A percentile compares a stretch with the other conserved stretches of the same genome.
Evolutionary conservation across 2,888 invertebrate genomes (phyloP).

Genomic region (Tipula helvola): DNA sequence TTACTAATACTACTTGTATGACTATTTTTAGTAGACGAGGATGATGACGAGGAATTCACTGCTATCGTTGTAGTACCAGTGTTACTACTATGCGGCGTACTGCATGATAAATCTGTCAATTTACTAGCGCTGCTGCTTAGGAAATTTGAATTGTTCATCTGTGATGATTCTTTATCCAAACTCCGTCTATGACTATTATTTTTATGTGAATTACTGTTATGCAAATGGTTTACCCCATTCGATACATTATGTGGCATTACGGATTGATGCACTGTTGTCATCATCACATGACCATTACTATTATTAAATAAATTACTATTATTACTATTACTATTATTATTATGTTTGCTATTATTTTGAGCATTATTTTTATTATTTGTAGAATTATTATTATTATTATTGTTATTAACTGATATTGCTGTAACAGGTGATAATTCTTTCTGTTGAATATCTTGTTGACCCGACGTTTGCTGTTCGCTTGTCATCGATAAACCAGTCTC

Average conservation of each 20-base stretch:
- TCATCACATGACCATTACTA: slow-evolving; percentile 19
- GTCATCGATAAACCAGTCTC: slow-evolving; percentile 17
- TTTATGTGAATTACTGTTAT: slow-evolving; percentile 19
- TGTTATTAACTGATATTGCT: slow-evolving; percentile 16
- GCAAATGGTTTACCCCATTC: slow-evolving; percentile 6
- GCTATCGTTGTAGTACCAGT: neutral
- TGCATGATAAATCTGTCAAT: neutral
- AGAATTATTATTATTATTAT: slow-evolving; percentile 18
- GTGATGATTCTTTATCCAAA: slow-evolving; percentile 27
- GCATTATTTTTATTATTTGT: slow-evolving; percentile 22
- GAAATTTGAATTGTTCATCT: slow-evolving; percentile 13
- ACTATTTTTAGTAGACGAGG: slow-evolving; percentile 10
- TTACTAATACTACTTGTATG: neutral
- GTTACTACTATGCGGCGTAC: neutral
- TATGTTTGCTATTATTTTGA: slow-evolving; percentile 20
- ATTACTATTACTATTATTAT: slow-evolving; percentile 13
- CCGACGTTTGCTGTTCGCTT: slow-evolving; percentile 15
- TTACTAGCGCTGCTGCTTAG: neutral
- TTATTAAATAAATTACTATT: slow-evolving; percentile 13
- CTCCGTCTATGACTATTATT: slow-evolving; percentile 27
- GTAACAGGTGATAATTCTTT: slow-evolving; percentile 14
- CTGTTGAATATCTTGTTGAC: slow-evolving; percentile 16
- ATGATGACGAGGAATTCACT: slow-evolving; percentile 9
- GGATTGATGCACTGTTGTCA: neutral
- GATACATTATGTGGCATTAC: neutral